Conservation (phyloP, 2,797 vertebrate genomes). For the Pseudochirops corinnae region DNA sequence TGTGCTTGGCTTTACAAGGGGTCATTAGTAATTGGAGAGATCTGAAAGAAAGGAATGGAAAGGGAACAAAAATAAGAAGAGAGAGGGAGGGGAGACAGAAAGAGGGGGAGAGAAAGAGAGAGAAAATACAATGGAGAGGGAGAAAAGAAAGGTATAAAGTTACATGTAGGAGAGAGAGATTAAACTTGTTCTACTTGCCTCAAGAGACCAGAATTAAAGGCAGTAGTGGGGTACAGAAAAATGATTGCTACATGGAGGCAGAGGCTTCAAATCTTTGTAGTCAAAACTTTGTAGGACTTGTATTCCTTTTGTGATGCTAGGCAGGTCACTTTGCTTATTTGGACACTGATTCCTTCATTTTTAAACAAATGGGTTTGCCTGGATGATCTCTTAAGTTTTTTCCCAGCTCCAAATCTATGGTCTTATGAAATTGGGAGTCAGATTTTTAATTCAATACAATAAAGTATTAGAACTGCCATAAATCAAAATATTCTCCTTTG, state of each 20-base stretch:
- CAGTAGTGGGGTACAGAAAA: not conserved
- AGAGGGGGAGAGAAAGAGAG: not conserved
- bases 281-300: not conserved
- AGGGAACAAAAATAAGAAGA: not conserved
- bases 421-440: too few species aligned
- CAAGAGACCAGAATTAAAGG: not conserved
- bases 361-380: not conserved
- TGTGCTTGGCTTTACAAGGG: too few species aligned
- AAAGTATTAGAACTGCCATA: not conserved
- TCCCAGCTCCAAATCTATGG: too few species aligned
- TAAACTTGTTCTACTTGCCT: not conserved
- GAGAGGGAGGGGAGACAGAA: not conserved
- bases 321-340: not conserved
- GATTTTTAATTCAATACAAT: not conserved
- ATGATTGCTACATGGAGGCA: not conserved
- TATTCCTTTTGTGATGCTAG: not conserved
- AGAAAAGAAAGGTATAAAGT: not conserved
- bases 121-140: not conserved
- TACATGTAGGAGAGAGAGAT: not conserved
- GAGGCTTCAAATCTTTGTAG: not conserved
- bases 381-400: too few species aligned
- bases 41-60: conserved; percentile 27
- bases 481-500: not conserved
- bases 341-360: not conserved
- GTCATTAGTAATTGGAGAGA: not conserved